phyloP scores from a whole-genome alignment of 2,113 vertebrate species.

The Malurus melanocephalus region DNA sequence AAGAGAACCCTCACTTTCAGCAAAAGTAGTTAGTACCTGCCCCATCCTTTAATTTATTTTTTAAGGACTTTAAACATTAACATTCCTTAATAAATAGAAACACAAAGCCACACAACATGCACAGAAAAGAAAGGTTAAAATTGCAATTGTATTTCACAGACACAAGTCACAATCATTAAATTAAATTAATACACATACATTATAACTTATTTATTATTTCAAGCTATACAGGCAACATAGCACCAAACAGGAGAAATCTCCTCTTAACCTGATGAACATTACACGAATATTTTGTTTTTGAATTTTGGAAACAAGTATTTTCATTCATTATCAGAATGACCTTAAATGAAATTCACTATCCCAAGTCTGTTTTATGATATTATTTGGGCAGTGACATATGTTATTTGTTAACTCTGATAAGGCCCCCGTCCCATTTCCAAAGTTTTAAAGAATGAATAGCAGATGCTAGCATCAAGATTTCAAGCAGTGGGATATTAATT shows the following conservation, averaged over 20 bases:
- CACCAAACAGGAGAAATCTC: conserved; percentile 33
- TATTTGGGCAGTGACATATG: conserved; percentile 14
- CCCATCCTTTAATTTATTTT: background rate
- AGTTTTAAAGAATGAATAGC: conserved; percentile 13
- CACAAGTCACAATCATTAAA: conserved; percentile 51
- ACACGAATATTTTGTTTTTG: background rate
- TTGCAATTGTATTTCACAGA: conserved; percentile 61
- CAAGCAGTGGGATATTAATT: conserved; percentile 15
- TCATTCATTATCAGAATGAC: conserved; percentile 4
- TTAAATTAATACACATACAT: conserved; percentile 67
- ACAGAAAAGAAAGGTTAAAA: conserved; percentile 55
- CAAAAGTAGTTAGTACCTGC: background rate
- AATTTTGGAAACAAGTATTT: conserved; percentile 8
- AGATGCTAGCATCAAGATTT: conserved; percentile 23
- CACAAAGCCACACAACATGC: conserved; percentile 62
- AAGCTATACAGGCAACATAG: conserved; percentile 59
- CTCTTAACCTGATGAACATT: background rate
- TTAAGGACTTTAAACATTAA: conserved; percentile 5
- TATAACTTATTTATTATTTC: conserved; percentile 69
- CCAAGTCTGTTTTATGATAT: background rate
- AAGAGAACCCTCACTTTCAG: background rate
- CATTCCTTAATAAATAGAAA: conserved; percentile 44
- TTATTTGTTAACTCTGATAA: background rate
- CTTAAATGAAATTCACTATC: conserved; percentile 27
- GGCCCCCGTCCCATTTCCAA: background rate